Evolutionary conservation across 2,888 invertebrate genomes (phyloP), one percentile per base, ranked within the genome.

Genomic region (Xanthia togata): DNA sequence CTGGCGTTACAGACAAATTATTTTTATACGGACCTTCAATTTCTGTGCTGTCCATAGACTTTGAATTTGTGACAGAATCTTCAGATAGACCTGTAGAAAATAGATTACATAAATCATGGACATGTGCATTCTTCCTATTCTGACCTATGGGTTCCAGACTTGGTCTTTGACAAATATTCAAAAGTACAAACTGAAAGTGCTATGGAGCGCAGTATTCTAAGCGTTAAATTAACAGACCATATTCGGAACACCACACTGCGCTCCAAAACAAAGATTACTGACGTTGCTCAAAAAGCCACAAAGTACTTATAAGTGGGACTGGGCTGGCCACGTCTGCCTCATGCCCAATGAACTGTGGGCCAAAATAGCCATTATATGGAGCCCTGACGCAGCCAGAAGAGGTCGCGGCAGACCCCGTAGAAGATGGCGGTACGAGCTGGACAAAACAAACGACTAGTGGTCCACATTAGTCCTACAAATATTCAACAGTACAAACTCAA

Each of bases 71-170:
- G 4, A 64, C 2, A 6, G 84, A 84, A 9, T 88, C 91, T 31
- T 90, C 90, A 26, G 91, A 92, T 14, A 85, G 79, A 47, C 81
- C 82, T 20, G 59, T 90, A 91, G 84, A 53, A 89, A 87, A 64
- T 14, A 67, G 5, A 74, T 62, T 41, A 38, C 11, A 74, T 11
- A 68, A 63, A 63, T 68, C n/a, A 35, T n/a, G 35, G 35, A 6
- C 9, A 17, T 17, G 14, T 31, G n/a, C 17, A n/a, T n/a, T 62
- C 17, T n/a, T 68, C n/a, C 11, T 35, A 68, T 68, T 59, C 11
- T 35, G 23, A 67, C 9, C n/a, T 17, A 17, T 59, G 35, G 17
- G 59, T 68, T 31, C 23, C 9, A 23, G 23, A 59, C 17, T 35
- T 57, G 31, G 31, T 57, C 9, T 5, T 57, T 35, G n/a, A 23